Evolutionary conservation across 2,888 invertebrate species (phyloP), one percentile per base, ranked within the genome.

Genomic region (Hyalella azteca): DNA sequence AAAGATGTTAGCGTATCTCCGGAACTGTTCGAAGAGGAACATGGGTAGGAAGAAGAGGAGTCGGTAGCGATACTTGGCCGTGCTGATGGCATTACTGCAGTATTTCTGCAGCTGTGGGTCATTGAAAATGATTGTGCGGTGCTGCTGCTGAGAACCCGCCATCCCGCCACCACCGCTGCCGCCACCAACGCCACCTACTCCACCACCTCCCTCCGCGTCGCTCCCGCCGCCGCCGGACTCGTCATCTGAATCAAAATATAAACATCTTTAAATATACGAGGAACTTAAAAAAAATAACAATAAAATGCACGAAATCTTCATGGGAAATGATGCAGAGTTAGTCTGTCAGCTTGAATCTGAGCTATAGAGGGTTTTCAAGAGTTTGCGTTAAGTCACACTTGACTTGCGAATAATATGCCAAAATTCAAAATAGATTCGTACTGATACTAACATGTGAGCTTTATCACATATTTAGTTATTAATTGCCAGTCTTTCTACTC

Each of bases 11-110:
- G 98, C 97, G 91, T 99, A 99, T 88, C 97, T 92, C 84, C 98
- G 93, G 90, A 99, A 99, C 90, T 99, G 99, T 90, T 99, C 99
- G 90, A 97, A 98, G 86, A 99, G 92, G 91, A 99, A 99, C 90
- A 96, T 93, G 84, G 98, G 98, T 88, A 98, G 89, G 91, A 99
- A 99, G 73, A 92, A 91, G 84, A 92, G 87, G 66, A 90, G 84
- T 48, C 81, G 82, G 54, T 89, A 86, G 85, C 90, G 92, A 91
- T 99, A 99, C 90, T 99, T 99, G 88, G 98, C 98, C 85, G 99
- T 99, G 87, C 97, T 96, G 89, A 97, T 96, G 88, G 93, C 92
- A 90, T 97, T 97, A 49, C 83, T 81, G 59, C 81, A 80, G 78
- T 80, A 82, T 73, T 83, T 83, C 79, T 79, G 60, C 15, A 81